Conservation (phyloP, 2,888 invertebrate genomes). For the Pecten maximus region DNA sequence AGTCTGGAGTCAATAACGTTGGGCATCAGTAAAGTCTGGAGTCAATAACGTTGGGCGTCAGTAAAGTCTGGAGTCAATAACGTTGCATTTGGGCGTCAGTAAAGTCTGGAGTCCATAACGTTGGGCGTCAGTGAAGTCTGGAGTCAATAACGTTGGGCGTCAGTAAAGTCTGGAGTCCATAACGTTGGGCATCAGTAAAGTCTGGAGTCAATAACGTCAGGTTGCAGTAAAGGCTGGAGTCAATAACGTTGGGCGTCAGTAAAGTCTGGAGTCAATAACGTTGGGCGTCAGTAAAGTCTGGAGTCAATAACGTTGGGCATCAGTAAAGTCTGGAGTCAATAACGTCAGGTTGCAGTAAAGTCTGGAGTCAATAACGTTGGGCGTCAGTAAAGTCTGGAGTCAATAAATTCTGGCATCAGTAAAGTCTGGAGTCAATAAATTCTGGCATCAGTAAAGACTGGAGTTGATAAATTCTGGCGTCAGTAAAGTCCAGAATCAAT, state of each 20-base stretch:
- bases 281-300: not conserved
- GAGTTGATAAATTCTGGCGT: not conserved
- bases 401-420: not conserved
- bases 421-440: not conserved
- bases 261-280: no score
- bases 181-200: no score
- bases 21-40: no score
- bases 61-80: not conserved
- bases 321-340: not conserved
- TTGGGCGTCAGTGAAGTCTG: not conserved
- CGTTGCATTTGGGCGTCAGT: no score
- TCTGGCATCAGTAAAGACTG: not conserved
- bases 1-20: no score
- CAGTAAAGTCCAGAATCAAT: not conserved
- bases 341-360: not conserved
- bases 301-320: no score
- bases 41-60: not conserved
- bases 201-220: not conserved
- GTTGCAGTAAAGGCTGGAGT: not conserved
- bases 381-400: no score
- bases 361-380: no score
- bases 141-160: not conserved
- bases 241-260: not conserved
- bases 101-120: no score
- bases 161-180: no score